Evolutionary conservation across 2,888 invertebrate species (phyloP).

Genomic region (Stenotaenia linearis): DNA sequence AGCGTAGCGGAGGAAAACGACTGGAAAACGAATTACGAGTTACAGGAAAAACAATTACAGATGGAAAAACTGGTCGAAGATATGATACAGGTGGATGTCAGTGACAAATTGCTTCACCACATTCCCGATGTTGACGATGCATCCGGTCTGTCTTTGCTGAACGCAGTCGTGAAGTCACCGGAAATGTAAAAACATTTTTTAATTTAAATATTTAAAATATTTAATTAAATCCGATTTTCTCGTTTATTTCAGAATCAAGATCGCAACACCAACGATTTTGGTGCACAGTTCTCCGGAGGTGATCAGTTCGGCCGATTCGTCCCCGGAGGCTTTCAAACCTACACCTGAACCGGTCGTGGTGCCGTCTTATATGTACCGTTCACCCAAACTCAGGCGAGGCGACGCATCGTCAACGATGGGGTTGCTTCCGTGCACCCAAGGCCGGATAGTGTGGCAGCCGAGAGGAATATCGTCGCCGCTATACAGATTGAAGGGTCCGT

Average conservation of each 20-base stretch:
- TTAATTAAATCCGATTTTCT: background rate
- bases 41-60: background rate
- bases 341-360: background rate
- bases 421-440: background rate
- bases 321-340: background rate
- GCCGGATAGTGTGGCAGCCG: background rate
- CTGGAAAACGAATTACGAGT: background rate
- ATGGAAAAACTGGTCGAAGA: constrained; percentile 13
- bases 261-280: background rate
- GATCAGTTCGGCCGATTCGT: background rate
- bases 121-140: background rate
- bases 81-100: background rate
- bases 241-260: background rate
- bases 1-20: background rate
- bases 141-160: background rate
- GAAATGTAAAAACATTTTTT: background rate
- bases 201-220: background rate
- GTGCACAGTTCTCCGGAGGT: background rate
- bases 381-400: background rate
- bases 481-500: background rate
- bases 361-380: background rate
- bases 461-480: background rate
- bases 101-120: no score
- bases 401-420: background rate
- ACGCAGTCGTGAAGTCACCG: background rate